Percentiles rank a stretch among this genome's conserved stretches.
These are phyloP conservation scores for Formica aserva DNA, from an alignment of 2,888 invertebrate genomes.

Conservation along the genomic window DNA sequence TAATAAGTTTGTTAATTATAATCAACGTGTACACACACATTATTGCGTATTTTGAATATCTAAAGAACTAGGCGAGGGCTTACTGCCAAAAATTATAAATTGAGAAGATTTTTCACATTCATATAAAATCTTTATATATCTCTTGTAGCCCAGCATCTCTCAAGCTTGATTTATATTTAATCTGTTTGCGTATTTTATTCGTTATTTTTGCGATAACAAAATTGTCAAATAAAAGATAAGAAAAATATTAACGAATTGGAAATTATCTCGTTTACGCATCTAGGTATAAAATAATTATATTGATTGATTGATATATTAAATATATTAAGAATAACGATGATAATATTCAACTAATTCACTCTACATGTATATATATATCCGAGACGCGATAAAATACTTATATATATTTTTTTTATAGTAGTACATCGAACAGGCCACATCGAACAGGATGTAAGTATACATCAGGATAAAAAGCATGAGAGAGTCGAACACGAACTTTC, in stretches of 20 bases:
- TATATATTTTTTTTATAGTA: not conserved
- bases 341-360: slow-evolving; percentile 8
- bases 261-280: not conserved
- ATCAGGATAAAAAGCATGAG: slow-evolving; percentile 20
- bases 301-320: not conserved
- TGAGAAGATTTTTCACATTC: not conserved
- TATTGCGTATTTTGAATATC: not conserved
- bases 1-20: not conserved
- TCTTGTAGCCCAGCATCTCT: not conserved
- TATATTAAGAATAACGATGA: not conserved
- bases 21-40: not conserved
- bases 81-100: not conserved
- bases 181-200: not conserved
- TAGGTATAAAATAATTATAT: not conserved
- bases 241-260: not conserved
- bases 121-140: not conserved
- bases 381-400: not conserved
- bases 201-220: not conserved
- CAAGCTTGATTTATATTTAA: not conserved
- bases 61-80: not conserved
- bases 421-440: not conserved
- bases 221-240: not conserved
- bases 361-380: not conserved
- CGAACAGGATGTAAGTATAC: slow-evolving; percentile 25
- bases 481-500: slow-evolving; percentile 45